These are phyloP conservation scores for Atherinosoma microstoma DNA, from an alignment of 2,797 vertebrate species.

Conservation along the genomic window DNA sequence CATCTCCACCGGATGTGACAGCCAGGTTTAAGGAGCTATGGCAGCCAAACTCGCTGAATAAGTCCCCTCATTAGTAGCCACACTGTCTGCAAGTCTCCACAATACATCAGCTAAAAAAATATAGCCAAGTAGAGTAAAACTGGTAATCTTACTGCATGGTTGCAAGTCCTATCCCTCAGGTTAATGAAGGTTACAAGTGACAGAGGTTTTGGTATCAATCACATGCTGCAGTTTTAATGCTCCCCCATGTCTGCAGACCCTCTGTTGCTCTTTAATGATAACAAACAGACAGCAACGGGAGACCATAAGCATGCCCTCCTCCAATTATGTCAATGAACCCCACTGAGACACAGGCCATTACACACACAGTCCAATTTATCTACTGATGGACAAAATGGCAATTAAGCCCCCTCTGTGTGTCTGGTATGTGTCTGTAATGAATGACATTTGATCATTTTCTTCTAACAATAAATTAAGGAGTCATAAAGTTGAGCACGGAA, in stretches of 20 bases:
- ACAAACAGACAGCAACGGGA: conserved; percentile 44
- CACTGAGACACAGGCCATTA: conserved; percentile 63
- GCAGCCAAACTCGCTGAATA: conserved; percentile 23
- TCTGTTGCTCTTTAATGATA: conserved; percentile 57
- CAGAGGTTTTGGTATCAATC: conserved; percentile 58
- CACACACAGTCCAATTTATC: conserved; percentile 67
- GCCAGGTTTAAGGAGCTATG: conserved; percentile 35
- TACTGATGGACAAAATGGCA: conserved; percentile 57
- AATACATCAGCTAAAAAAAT: conserved; percentile 3
- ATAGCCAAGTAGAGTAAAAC: conserved; percentile 20
- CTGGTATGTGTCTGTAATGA: conserved; percentile 14
- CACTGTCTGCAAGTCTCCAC: conserved; percentile 3
- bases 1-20: conserved; percentile 23
- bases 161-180: conserved; percentile 44
- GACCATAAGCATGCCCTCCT: conserved; percentile 39
- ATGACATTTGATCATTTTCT: conserved; percentile 51
- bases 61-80: conserved; percentile 26
- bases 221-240: conserved; percentile 52
- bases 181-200: conserved; percentile 67
- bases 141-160: conserved; percentile 32
- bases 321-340: conserved; percentile 60
- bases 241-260: conserved; percentile 38
- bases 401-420: conserved; percentile 40
- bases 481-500: conserved; percentile 39
- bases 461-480: conserved; percentile 40